Conservation (phyloP, 2,888 invertebrate genomes). For the Plebejus melissa region DNA sequence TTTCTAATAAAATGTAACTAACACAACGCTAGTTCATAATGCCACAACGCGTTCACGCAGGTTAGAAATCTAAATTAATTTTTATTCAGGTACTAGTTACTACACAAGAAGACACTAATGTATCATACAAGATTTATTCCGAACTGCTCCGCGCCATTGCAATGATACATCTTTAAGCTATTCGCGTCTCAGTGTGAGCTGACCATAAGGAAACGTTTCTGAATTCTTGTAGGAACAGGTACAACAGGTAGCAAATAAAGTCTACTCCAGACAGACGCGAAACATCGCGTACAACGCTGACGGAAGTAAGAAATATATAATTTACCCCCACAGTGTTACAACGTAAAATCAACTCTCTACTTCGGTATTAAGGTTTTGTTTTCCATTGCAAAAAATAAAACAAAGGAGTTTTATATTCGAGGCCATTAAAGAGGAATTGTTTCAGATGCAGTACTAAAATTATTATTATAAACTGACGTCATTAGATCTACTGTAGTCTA, state of each 20-base stretch:
- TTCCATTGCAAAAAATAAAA: not conserved
- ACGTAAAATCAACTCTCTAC: not conserved
- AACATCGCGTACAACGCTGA: slow-evolving; percentile 9
- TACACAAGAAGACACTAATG: no score
- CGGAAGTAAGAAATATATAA: slow-evolving; percentile 22
- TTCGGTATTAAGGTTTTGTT: not conserved
- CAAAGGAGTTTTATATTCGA: not conserved
- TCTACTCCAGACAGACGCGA: not conserved
- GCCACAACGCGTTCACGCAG: no score
- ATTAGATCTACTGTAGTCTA: no score
- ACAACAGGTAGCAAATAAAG: slow-evolving; percentile 27
- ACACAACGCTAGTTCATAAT: no score
- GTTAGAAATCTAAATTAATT: no score
- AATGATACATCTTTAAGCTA: not conserved
- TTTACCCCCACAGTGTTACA: not conserved
- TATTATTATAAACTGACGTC: not conserved
- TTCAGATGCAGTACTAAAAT: not conserved
- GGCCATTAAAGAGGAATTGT: not conserved
- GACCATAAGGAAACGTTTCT: not conserved
- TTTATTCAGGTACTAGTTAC: no score
- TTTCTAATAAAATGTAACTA: no score
- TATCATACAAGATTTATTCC: no score
- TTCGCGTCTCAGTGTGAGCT: not conserved
- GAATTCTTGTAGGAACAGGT: slow-evolving; percentile 11
- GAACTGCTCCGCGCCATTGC: no score